These are phyloP conservation scores for Calvadosia cruxmelitensis DNA, from an alignment of 30 jellyfish, hydroid and myxozoan genomes.

Conservation along the genomic window DNA sequence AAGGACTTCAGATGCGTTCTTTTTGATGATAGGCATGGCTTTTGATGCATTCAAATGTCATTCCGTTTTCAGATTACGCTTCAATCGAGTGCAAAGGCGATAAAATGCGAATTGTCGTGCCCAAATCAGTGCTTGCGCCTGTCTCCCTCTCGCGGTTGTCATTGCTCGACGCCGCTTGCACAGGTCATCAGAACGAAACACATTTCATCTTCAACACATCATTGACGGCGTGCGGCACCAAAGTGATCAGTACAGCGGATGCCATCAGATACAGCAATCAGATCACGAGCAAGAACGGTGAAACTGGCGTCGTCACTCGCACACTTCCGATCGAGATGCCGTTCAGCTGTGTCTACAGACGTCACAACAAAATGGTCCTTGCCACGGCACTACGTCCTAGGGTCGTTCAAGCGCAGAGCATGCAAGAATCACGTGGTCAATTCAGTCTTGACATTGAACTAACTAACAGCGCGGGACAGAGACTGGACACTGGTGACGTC, in stretches of 20 bases:
- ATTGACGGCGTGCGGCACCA: slow-evolving; percentile 30
- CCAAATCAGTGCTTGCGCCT: slow-evolving; percentile 24
- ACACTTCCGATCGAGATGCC: slow-evolving; percentile 26
- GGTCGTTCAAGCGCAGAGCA: neutral
- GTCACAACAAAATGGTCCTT: neutral
- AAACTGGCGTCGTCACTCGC: slow-evolving; percentile 29
- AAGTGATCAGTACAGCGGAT: neutral
- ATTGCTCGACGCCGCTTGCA: slow-evolving; percentile 18
- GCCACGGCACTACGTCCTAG: slow-evolving; percentile 5
- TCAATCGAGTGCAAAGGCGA: slow-evolving; percentile 16
- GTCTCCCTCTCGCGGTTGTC: slow-evolving; percentile 16
- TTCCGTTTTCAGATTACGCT: slow-evolving; percentile 19
- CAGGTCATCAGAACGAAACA: slow-evolving; percentile 24
- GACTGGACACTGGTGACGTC: slow-evolving; percentile 1
- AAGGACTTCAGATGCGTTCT: neutral
- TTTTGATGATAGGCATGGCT: neutral
- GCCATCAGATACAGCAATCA: slow-evolving; percentile 17
- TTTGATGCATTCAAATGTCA: neutral
- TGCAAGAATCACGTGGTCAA: slow-evolving; percentile 14
- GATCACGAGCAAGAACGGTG: slow-evolving; percentile 13
- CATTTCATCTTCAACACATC: slow-evolving; percentile 28
- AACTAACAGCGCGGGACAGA: slow-evolving; percentile 7
- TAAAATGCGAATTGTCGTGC: slow-evolving; percentile 22
- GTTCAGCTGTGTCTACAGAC: slow-evolving; percentile 8
- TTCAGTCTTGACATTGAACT: slow-evolving; percentile 19